phyloP scores from a whole-genome alignment of 2,888 invertebrate species.

The Cinara cedri region DNA sequence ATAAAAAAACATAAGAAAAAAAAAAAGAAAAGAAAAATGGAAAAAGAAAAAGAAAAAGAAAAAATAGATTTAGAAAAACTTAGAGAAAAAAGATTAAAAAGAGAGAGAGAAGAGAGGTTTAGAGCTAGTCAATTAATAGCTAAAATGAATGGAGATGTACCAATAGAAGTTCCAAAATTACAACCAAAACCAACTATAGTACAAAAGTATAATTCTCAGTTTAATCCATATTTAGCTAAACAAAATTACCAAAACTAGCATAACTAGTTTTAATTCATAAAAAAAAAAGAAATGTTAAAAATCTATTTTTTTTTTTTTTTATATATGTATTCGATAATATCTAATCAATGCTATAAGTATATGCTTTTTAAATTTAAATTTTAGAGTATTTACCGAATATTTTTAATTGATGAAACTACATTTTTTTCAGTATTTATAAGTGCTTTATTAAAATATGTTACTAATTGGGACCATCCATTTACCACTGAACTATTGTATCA shows the following conservation, averaged over 20 bases:
- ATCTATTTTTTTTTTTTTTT: no score
- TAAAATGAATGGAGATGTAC: slow-evolving; percentile 69
- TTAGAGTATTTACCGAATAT: no score
- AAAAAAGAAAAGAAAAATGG: slow-evolving; percentile 62
- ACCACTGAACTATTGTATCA: no score
- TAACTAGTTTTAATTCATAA: no score
- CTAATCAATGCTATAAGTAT: no score
- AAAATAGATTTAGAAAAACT: slow-evolving; percentile 64
- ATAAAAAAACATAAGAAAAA: slow-evolving; percentile 61
- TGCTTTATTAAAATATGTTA: no score
- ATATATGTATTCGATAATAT: no score
- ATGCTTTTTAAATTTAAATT: no score
- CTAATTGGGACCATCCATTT: no score
- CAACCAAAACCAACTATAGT: slow-evolving; percentile 63
- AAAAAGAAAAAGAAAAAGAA: slow-evolving; percentile 62
- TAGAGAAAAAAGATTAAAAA: slow-evolving; percentile 76
- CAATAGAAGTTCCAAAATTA: slow-evolving; percentile 61
- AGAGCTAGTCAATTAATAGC: slow-evolving; percentile 75
- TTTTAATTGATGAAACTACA: no score
- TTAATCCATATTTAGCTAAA: slow-evolving; percentile 88
- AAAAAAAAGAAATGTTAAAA: no score
- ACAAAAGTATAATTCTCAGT: slow-evolving; percentile 94
- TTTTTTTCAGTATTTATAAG: no score
- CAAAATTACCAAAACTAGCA: slow-evolving; percentile 68
- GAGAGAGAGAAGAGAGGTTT: slow-evolving; percentile 80